Conservation (phyloP, 2,113 vertebrate species). For the Oxygymnocypris stewartii region DNA sequence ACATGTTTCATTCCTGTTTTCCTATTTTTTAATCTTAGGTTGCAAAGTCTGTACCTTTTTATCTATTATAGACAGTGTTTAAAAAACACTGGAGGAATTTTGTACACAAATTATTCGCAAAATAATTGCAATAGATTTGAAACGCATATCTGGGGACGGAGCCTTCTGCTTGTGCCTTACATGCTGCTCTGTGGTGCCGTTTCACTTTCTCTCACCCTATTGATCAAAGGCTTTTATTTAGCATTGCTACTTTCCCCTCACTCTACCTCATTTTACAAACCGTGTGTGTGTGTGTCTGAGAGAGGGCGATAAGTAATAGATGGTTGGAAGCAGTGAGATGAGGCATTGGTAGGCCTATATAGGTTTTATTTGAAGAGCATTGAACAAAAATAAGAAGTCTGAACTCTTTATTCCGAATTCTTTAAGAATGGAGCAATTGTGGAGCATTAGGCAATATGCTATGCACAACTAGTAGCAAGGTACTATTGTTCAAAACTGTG, state of each 20-base stretch:
- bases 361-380: constrained; percentile 8
- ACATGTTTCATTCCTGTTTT: too few relatives aligned
- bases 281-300: too few relatives aligned
- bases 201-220: constrained; percentile 44
- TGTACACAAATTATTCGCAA: constrained; percentile 22
- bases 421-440: background rate
- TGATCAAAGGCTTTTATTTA: constrained; percentile 62
- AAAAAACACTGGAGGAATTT: background rate
- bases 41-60: background rate
- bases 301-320: background rate
- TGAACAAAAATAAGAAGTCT: background rate
- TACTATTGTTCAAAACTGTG: background rate
- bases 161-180: constrained; percentile 3
- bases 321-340: background rate
- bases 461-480: background rate
- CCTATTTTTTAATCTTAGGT: background rate
- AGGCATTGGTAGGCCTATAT: background rate
- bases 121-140: constrained; percentile 43
- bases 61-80: background rate
- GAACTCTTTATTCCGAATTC: background rate
- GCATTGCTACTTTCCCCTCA: background rate
- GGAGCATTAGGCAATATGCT: background rate
- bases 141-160: constrained; percentile 18
- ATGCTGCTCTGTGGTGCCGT: constrained; percentile 2
- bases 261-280: background rate